Evolutionary conservation across 2,797 vertebrate species (phyloP).

Genomic region (Halcyon chelicuti): DNA sequence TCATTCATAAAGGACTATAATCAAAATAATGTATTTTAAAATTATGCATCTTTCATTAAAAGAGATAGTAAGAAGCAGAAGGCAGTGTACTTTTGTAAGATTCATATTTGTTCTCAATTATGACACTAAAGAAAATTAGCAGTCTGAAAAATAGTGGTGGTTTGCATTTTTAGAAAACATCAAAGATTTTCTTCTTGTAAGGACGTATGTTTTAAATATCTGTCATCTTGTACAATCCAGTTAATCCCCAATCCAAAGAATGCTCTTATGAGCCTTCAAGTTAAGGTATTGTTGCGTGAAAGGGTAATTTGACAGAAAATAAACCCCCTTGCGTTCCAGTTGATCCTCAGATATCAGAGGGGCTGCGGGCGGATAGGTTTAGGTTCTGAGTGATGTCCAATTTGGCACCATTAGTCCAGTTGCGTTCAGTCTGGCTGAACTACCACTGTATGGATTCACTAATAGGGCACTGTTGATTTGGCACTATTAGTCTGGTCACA

Average conservation of each 20-base stretch:
- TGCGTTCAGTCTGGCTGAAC: no score
- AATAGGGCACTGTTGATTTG: no score
- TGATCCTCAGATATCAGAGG: no score
- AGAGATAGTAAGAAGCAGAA: neutral
- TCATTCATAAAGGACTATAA: neutral
- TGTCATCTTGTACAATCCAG: neutral
- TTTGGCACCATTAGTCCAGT: no score
- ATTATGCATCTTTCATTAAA: neutral
- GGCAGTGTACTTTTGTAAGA: neutral
- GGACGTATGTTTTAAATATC: neutral
- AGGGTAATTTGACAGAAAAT: no score
- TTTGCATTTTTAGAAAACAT: neutral
- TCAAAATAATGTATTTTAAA: neutral
- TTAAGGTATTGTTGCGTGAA: neutral
- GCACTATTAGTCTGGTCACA: no score
- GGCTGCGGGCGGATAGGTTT: no score
- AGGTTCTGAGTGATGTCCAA: no score
- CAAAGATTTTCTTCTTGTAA: neutral
- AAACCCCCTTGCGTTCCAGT: no score
- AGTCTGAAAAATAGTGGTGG: neutral
- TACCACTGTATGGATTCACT: no score
- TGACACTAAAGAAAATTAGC: neutral
- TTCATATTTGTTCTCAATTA: neutral
- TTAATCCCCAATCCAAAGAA: neutral
- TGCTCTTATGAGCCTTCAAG: neutral